phyloP scores from a whole-genome alignment of 64 coral and sea anemone genomes.

The Dendrophyllia cribrosa region DNA sequence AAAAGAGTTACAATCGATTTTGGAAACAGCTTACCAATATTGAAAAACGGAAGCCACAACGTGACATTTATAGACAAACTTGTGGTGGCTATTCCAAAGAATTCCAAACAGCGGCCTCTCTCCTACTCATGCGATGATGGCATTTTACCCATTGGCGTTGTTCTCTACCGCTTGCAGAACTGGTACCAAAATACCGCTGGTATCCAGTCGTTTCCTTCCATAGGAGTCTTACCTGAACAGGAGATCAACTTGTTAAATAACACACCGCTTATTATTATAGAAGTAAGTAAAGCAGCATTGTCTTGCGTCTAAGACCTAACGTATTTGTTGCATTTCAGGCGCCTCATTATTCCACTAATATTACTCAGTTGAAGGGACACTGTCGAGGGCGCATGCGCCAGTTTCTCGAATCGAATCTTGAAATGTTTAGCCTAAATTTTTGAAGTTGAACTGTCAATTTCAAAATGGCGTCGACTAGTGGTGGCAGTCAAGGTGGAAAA shows the following conservation, averaged over 20 bases:
- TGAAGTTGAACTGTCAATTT: too few species aligned
- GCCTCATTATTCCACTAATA: too few species aligned
- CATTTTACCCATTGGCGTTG: conserved; percentile 1
- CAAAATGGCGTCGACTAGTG: too few species aligned
- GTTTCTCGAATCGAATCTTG: too few species aligned
- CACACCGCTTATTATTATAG: conserved; percentile 29
- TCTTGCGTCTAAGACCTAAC: too few species aligned
- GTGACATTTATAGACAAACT: not conserved
- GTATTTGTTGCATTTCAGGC: too few species aligned
- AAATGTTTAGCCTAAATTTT: too few species aligned
- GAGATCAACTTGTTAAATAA: conserved; percentile 4
- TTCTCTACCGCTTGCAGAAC: not conserved
- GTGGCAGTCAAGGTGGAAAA: too few species aligned
- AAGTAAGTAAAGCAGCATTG: conserved; percentile 5
- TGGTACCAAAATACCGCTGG: conserved; percentile 49
- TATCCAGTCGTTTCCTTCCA: conserved; percentile 26
- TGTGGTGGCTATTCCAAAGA: conserved; percentile 9
- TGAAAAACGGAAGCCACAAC: conserved; percentile 44
- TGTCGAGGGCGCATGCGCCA: too few species aligned
- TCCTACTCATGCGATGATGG: conserved; percentile 1
- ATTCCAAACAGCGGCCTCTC: too few species aligned
- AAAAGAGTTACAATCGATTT: conserved; percentile 36
- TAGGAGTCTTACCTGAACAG: conserved; percentile 6
- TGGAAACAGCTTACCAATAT: conserved; percentile 50
- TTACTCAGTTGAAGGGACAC: too few species aligned